Evolutionary conservation across 2,113 vertebrate species (phyloP), one percentile per base, ranked within the genome.

Genomic region (Podilymbus podiceps): DNA sequence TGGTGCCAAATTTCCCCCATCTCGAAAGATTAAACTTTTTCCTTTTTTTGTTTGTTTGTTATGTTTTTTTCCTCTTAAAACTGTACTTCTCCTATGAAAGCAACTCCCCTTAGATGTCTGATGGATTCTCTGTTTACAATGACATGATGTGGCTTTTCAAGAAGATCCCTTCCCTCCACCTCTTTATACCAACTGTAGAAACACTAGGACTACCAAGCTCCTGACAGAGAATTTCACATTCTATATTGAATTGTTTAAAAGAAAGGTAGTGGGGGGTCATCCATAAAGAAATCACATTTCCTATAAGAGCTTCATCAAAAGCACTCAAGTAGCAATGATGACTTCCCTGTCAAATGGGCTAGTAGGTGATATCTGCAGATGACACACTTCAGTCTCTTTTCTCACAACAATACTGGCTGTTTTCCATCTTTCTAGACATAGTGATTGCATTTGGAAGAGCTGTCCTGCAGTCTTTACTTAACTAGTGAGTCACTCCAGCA

Each of bases 391-490:
- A 58, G 0, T 68, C n/a, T 55, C 19, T 84, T 80, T 83, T 64
- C 40, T 20, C 40, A n/a, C 10, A 42, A 9, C 12, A 76, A 9
- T 76, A 20, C 11, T 80, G 46, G 55, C 38, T 50, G 4, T 53
- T 60, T 80, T 22, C 31, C 5, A 1, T 79, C 31, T 56, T 80
- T 52, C 21, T 62, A 63, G 40, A 52, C 4, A 35, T 8, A 15
- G 4, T 50, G 40, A 40, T 13, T 83, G 15, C 38, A 77, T 64
- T 68, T 86, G 40, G 31, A 50, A 88, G 56, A 93, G 21, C 33
- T 73, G 2, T 52, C 33, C 63, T 28, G 15, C 0, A 0, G 14
- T 73, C 55, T 76, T 87, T 50, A n/a, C 19, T 75, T 47, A 68
- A 25, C 42, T 68, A 38, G 40, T 67, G 19, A 50, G 22, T 90